Percentiles rank a stretch among this genome's conserved stretches.
Conservation (phyloP, 1,140 invertebrate species). For the Copidosoma floridanum region DNA sequence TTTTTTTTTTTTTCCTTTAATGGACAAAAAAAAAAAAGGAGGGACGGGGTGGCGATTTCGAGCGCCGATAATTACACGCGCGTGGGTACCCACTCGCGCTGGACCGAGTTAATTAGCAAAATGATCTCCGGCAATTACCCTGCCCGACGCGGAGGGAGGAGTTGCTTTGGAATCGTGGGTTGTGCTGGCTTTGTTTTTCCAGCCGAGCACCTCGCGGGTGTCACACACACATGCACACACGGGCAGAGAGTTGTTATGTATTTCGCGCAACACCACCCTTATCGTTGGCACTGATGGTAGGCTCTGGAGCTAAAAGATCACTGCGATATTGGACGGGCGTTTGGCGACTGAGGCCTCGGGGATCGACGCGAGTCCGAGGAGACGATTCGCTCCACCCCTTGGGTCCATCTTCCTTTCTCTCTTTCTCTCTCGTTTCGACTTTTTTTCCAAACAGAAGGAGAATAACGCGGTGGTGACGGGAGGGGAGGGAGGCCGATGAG, state of each 20-base stretch:
- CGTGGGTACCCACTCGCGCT: not conserved
- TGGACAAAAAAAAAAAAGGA: not conserved
- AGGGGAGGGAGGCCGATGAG: not conserved
- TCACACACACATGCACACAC: too few relatives aligned
- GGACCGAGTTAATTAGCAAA: slow-evolving; percentile 8
- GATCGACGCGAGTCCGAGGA: not conserved
- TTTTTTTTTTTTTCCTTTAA: too few relatives aligned
- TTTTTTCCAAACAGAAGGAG: slow-evolving; percentile 1
- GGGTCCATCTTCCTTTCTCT: too few relatives aligned
- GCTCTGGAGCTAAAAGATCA: too few relatives aligned
- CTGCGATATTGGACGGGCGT: too few relatives aligned
- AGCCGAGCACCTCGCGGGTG: too few relatives aligned
- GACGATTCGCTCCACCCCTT: not conserved
- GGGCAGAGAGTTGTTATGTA: not conserved
- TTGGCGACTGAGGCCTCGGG: slow-evolving; percentile 4
- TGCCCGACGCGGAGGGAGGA: not conserved
- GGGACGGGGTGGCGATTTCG: not conserved
- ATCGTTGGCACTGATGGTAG: too few relatives aligned
- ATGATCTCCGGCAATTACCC: slow-evolving; percentile 14
- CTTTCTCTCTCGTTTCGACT: not conserved
- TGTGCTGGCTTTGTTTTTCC: too few relatives aligned
- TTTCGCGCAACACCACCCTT: not conserved
- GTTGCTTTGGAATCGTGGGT: not conserved
- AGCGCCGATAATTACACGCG: slow-evolving; percentile 16
- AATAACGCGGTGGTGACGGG: not conserved